Conservation (phyloP, 2,888 invertebrate genomes). For the Horisme vitalbata region DNA sequence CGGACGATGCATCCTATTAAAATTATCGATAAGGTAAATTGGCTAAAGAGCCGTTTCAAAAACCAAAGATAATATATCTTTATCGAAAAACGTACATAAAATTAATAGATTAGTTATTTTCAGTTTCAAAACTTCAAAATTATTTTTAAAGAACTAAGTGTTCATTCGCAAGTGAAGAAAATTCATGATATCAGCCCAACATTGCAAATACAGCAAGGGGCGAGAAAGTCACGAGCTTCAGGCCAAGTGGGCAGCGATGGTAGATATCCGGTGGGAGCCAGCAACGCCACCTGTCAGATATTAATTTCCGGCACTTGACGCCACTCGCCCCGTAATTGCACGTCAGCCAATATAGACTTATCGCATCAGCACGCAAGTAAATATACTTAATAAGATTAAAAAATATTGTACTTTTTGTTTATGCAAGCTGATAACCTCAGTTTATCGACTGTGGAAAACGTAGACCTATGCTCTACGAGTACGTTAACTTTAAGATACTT, state of each 20-base stretch:
- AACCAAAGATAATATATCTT: too few species aligned
- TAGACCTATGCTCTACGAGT: too few species aligned
- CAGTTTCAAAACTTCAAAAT: too few species aligned
- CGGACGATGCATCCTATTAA: constrained; percentile 46
- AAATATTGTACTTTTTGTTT: constrained; percentile 25
- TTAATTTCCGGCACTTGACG: constrained; percentile 72
- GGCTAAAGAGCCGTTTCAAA: constrained; percentile 12
- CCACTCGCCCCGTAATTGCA: constrained; percentile 54
- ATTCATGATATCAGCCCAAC: too few species aligned
- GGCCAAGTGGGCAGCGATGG: constrained; percentile 35
- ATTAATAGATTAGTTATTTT: too few species aligned
- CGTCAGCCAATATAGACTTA: constrained; percentile 56
- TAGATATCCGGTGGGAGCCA: constrained; percentile 41
- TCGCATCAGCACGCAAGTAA: constrained; percentile 29
- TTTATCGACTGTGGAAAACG: not conserved
- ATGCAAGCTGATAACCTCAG: not conserved
- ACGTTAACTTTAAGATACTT: not conserved
- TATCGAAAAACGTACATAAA: too few species aligned
- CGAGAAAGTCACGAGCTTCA: not conserved
- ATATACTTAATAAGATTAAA: constrained; percentile 38
- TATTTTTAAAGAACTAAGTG: too few species aligned
- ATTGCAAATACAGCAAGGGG: constrained; percentile 1
- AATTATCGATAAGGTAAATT: constrained; percentile 52
- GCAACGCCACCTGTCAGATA: constrained; percentile 61
- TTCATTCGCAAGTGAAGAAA: too few species aligned